phyloP scores from a whole-genome alignment of 2,113 vertebrate genomes.

The Brevimyrus niger region DNA sequence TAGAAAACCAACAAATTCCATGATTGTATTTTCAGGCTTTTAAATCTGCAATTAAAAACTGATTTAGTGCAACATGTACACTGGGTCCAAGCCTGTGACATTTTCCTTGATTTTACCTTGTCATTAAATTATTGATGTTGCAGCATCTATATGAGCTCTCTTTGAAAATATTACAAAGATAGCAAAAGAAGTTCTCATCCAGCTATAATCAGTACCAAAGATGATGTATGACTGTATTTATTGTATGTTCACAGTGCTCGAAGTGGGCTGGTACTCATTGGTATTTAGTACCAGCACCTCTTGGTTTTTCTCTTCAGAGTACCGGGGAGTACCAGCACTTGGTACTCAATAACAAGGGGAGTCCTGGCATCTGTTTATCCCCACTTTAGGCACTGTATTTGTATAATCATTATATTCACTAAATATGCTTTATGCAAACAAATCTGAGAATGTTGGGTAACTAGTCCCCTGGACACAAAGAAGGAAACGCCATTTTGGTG shows the following conservation, averaged over 20 bases:
- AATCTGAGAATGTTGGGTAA: neutral
- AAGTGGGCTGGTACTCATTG: neutral
- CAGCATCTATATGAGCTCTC: neutral
- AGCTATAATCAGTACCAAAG: neutral
- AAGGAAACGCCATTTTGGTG: neutral
- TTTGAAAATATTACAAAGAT: too few species aligned
- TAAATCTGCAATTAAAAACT: constrained; percentile 30
- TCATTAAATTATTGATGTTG: neutral
- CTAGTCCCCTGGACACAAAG: neutral
- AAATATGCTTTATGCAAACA: neutral
- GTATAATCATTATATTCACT: neutral
- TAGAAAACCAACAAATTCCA: constrained; percentile 18
- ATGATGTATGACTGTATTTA: neutral
- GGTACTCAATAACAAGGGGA: too few species aligned
- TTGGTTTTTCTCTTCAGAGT: neutral
- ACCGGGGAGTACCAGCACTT: neutral
- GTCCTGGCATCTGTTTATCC: neutral
- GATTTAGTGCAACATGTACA: constrained; percentile 23
- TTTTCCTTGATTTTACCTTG: neutral
- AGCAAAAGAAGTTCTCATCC: neutral
- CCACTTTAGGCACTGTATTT: neutral
- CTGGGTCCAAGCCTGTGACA: neutral
- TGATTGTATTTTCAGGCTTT: constrained; percentile 26
- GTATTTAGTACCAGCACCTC: neutral
- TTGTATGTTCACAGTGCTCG: neutral